Percentiles rank a stretch among this genome's conserved stretches.
Conservation (phyloP, 1,140 invertebrate species). For the Drosophila sp. region DNA sequence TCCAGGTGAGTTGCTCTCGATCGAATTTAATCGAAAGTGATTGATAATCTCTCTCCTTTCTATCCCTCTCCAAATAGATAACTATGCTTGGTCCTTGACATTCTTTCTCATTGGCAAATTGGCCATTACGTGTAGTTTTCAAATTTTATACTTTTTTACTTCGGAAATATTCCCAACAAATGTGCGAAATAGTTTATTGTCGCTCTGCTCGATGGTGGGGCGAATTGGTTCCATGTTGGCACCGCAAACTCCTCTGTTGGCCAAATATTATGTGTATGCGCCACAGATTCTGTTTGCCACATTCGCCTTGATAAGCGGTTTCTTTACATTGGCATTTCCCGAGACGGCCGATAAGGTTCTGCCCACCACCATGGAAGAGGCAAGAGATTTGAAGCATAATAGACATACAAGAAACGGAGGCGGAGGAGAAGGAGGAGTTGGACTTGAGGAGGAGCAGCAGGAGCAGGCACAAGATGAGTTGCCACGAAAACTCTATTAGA, state of each 20-base stretch:
- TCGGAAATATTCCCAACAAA: conserved; percentile 89
- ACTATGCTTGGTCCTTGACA: conserved; percentile 82
- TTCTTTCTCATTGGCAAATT: conserved; percentile 90
- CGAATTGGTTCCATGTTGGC: conserved; percentile 87
- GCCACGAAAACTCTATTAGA: background rate
- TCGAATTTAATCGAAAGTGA: background rate
- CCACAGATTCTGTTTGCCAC: conserved; percentile 89
- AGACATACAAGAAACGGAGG: background rate
- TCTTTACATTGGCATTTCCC: conserved; percentile 86
- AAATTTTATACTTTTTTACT: conserved; percentile 88
- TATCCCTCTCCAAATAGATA: conserved; percentile 56
- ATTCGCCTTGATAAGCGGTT: conserved; percentile 86
- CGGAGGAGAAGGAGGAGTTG: background rate
- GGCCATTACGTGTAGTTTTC: conserved; percentile 88
- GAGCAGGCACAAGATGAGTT: background rate
- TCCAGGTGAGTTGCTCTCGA: conserved; percentile 30
- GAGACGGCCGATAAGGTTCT: conserved; percentile 87
- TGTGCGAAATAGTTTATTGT: conserved; percentile 86
- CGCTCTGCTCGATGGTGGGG: conserved; percentile 88
- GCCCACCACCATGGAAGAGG: conserved; percentile 88
- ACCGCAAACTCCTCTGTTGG: conserved; percentile 86
- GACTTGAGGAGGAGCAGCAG: background rate
- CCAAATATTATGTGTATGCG: conserved; percentile 83
- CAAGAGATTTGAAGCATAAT: conserved; percentile 82
- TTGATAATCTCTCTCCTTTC: background rate